Evolutionary conservation across 2,888 invertebrate species (phyloP).

Genomic region (Unio pictorum): DNA sequence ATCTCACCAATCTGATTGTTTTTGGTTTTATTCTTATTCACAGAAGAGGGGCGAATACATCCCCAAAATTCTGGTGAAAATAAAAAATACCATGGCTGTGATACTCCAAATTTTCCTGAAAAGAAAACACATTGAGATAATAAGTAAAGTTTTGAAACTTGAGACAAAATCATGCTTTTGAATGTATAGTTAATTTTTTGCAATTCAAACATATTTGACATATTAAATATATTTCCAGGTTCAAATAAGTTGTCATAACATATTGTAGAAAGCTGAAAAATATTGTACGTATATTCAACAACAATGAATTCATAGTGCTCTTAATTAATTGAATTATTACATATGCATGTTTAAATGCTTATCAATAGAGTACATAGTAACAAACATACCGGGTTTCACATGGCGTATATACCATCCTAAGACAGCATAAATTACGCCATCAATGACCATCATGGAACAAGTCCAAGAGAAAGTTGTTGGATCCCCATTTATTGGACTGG

Average conservation of each 20-base stretch:
- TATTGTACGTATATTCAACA: too few relatives aligned
- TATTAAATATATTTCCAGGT: neutral
- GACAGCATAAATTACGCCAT: conserved; percentile 67
- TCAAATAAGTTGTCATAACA: too few relatives aligned
- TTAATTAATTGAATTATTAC: too few relatives aligned
- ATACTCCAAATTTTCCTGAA: conserved; percentile 68
- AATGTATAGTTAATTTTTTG: neutral
- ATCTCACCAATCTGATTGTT: conserved; percentile 1
- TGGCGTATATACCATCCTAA: conserved; percentile 71
- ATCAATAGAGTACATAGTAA: neutral
- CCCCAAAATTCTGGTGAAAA: conserved; percentile 66
- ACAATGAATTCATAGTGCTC: too few relatives aligned
- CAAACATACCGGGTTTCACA: conserved; percentile 65
- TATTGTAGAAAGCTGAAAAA: too few relatives aligned
- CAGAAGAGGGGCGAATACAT: conserved; percentile 18
- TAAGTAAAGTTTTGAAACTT: neutral
- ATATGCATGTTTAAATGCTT: neutral
- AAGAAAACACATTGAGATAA: neutral
- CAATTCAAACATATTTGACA: neutral
- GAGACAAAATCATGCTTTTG: neutral
- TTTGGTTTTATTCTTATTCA: conserved; percentile 5
- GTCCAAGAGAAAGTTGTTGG: conserved; percentile 64
- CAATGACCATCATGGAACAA: conserved; percentile 70
- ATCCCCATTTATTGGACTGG: conserved; percentile 58
- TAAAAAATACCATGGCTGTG: conserved; percentile 69